Base-by-base conservation (phyloP, 2,888 invertebrate species). In the Tetheella fluctuosa region DNA sequence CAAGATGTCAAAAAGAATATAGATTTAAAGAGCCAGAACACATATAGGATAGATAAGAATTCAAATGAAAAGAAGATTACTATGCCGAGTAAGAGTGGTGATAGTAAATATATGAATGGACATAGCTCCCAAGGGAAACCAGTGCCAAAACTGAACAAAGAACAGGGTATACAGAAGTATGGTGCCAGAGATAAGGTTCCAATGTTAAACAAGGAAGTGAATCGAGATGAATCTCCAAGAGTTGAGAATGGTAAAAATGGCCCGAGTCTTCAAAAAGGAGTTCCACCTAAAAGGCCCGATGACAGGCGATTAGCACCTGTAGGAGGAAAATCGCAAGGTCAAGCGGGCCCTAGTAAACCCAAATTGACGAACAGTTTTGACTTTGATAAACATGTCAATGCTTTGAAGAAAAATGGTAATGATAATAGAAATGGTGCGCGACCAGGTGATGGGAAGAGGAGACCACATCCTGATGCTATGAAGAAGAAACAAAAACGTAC, bases 1-100 rank as follows among this genome's bases (percentile, higher is more conserved):
- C 90, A 88, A 68, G 89, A 76, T 57, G 59, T 73, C 23, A 91
- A 90, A 67, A 90, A 88, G 68, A 89, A 76, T 67, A 91, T 93
- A 84, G 93, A 93, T 73, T 81, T 91, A 69, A 90, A 93, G 74
- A 89, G 83, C 71, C 90, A 92, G 70, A 92, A 90, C 61, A 90
- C 90, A n/a, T 90, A 89, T 68, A 88, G 93, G 80, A 93, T 94
- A 92, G 93, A 92, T 67, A 91, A 88, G 67, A 91, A 90, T 62
- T 84, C 81, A 1, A 86, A 87, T 71, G 91, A 92, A 42, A 88
- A 76, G 60, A 88, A 81, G 67, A 62, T 77, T 42, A 61, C 71
- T 17, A 65, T 76, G 58, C 74, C 83, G 15, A 81, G 74, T 68
- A 90, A 84, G 64, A 80, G 75, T 62, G 71, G 68, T 59, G 80